Base-by-base conservation (phyloP, 2,888 invertebrate genomes). In the Heliconius aoede region DNA sequence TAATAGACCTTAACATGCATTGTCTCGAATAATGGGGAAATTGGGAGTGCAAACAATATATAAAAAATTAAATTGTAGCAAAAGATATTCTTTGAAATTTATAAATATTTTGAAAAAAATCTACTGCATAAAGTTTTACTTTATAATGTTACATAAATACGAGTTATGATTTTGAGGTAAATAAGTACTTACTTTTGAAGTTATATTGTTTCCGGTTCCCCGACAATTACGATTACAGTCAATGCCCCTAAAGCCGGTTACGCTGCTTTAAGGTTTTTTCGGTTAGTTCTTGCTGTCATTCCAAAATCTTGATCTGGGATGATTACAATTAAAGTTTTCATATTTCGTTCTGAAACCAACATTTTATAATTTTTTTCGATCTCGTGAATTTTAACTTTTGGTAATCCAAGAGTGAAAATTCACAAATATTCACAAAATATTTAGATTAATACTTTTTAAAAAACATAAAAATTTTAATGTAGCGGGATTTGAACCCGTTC, bases 231-330 rank as follows among this genome's bases (percentile, higher is more conserved):
- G 46, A 64, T 64, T 28, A 64, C 62, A 76, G 75, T 76, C 75
- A 76, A 72, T 64, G 75, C 36, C 71, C 71, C 64, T 62, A 9
- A n/a, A 72, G 55, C 75, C 69, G 75, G 71, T 76, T 72, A 24
- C 51, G 60, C 15, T 46, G 26, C 26, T 40, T 46, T 40, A n/a
- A 26, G 32, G 28, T 36, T n/a, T 15, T 36, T 58, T 15, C 15
- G 60, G 71, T 36, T 24, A 60, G 18, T 40, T 55, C 8, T 68
- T 30, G 51, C 51, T 13, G 68, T 3, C 55, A 55, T 15, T 32
- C 55, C 13, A 55, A 58, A 1, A 26, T 71, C 28, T 58, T 58
- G 24, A 58, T 55, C 55, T 55, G 55, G n/a, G 18, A 51, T 68
- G 28, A n/a, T 24, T 40, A 67, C 28, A 67, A 9, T 68, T 26